A percentile compares a stretch with the other conserved stretches of the same genome.
Conservation (phyloP, 1,140 invertebrate genomes). For the Ericerus pela region DNA sequence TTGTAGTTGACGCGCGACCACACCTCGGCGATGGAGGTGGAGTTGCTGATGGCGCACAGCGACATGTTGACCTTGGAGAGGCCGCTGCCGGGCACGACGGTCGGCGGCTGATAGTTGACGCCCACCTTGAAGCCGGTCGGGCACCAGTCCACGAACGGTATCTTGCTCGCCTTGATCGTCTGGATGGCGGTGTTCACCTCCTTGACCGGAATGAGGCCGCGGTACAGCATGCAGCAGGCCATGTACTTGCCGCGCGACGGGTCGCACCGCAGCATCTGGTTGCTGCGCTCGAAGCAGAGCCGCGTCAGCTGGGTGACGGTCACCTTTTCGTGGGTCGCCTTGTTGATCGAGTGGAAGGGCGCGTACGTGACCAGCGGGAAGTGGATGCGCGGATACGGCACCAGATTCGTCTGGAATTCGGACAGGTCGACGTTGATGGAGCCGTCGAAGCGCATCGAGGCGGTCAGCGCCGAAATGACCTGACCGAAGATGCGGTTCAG, state of each 20-base stretch:
- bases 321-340: slow-evolving; percentile 21
- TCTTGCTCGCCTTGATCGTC: slow-evolving; percentile 44
- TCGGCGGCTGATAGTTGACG: slow-evolving; percentile 41
- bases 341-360: background rate
- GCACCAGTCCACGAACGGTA: slow-evolving; percentile 44
- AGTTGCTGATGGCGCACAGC: slow-evolving; percentile 66
- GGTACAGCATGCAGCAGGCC: slow-evolving; percentile 28
- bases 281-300: slow-evolving; percentile 9
- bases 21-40: slow-evolving; percentile 63
- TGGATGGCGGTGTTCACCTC: slow-evolving; percentile 54
- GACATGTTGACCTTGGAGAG: slow-evolving; percentile 39
- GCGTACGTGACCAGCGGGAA: slow-evolving; percentile 22
- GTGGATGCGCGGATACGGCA: slow-evolving; percentile 42
- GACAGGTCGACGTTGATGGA: slow-evolving; percentile 45
- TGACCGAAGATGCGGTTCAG: slow-evolving; percentile 26
- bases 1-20: slow-evolving; percentile 66
- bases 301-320: background rate
- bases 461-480: slow-evolving; percentile 38
- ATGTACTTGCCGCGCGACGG: slow-evolving; percentile 35
- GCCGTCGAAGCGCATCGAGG: slow-evolving; percentile 42
- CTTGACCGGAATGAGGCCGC: slow-evolving; percentile 41
- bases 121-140: slow-evolving; percentile 42
- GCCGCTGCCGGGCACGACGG: slow-evolving; percentile 52
- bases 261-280: slow-evolving; percentile 23
- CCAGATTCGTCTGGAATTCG: slow-evolving; percentile 52